Percentiles rank a stretch among this genome's conserved stretches.
Evolutionary conservation across 2,888 invertebrate genomes (phyloP).

Genomic region (Mallateleia sp.): DNA sequence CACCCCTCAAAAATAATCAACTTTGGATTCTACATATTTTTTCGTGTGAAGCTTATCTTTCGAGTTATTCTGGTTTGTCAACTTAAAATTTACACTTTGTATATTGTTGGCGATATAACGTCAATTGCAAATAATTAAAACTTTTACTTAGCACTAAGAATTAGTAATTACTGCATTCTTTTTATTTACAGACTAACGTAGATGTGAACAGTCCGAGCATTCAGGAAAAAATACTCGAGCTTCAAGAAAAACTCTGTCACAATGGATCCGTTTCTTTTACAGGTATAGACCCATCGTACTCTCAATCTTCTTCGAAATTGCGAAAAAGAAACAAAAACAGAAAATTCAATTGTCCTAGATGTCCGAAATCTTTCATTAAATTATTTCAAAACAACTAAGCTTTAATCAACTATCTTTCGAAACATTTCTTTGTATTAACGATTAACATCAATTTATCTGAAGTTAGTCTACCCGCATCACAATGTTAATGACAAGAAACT

Average conservation of each 20-base stretch:
- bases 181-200: constrained; percentile 80
- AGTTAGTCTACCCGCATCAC: constrained; percentile 10
- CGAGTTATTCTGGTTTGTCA: too few relatives aligned
- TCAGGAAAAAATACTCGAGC: constrained; percentile 83
- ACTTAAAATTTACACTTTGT: too few relatives aligned
- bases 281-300: constrained; percentile 26
- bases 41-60: too few relatives aligned
- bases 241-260: constrained; percentile 83
- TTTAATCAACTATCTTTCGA: constrained; percentile 8
- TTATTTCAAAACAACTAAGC: not conserved
- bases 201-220: constrained; percentile 85
- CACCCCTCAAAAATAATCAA: too few relatives aligned
- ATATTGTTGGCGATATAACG: too few relatives aligned
- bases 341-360: too few relatives aligned
- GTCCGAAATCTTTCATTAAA: not conserved
- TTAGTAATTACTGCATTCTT: too few relatives aligned
- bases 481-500: constrained; percentile 1
- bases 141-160: too few relatives aligned
- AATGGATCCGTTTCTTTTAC: constrained; percentile 78
- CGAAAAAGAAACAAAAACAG: not conserved
- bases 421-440: not conserved
- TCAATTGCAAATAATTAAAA: too few relatives aligned
- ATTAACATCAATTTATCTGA: constrained; percentile 33
- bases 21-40: too few relatives aligned
- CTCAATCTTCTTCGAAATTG: constrained; percentile 55